Evolutionary conservation across 2,113 vertebrate species (phyloP).

Genomic region (Tyrannus savana): DNA sequence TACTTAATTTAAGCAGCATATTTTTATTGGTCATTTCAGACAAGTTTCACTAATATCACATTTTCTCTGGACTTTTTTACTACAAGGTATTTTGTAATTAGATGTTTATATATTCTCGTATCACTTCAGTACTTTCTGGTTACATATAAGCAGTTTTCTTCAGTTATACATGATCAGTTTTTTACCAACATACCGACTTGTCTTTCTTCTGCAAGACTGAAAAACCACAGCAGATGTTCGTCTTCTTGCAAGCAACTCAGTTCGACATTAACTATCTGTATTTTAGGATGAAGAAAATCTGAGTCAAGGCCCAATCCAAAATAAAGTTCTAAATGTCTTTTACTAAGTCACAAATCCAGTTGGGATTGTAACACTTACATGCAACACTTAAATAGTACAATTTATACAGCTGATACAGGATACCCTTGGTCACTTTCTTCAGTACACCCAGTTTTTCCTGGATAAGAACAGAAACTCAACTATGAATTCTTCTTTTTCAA

Average conservation of each 20-base stretch:
- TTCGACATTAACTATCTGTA: neutral
- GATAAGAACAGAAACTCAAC: neutral
- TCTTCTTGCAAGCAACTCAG: neutral
- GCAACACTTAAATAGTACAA: neutral
- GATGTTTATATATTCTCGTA: neutral
- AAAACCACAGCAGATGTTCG: neutral
- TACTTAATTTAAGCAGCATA: slow-evolving; percentile 25
- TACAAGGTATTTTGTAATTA: slow-evolving; percentile 4
- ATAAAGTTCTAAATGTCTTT: neutral
- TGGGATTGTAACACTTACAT: neutral
- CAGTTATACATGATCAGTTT: neutral
- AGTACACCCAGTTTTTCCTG: neutral
- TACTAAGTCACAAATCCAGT: neutral
- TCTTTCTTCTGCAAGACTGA: neutral
- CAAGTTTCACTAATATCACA: neutral
- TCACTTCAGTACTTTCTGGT: slow-evolving; percentile 13
- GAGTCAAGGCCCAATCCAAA: neutral
- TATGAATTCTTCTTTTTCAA: neutral
- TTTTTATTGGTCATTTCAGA: slow-evolving; percentile 43
- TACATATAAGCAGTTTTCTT: slow-evolving; percentile 16
- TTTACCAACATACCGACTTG: neutral
- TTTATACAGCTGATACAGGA: neutral
- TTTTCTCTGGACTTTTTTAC: slow-evolving; percentile 29
- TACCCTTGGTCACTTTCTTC: neutral
- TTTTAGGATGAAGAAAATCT: slow-evolving; percentile 10